Conservation (phyloP, 1,140 invertebrate species). For the Drosophila nebulosa region DNA sequence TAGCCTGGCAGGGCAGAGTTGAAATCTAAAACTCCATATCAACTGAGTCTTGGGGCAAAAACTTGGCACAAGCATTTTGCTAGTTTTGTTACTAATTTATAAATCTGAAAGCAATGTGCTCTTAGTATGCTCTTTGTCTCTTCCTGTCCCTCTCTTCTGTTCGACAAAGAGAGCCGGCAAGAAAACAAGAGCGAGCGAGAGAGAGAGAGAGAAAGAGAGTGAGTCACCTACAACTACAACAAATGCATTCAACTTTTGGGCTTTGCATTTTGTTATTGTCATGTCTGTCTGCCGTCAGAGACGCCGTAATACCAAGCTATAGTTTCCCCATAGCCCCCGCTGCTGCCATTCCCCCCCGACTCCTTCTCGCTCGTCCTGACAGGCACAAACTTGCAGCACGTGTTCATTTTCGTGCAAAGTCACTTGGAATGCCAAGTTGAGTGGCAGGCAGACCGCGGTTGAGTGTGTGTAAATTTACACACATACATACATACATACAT, state of each 20-base stretch:
- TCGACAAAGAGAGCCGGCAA: background rate
- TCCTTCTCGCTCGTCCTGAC: conserved; percentile 24
- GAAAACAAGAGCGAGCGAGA: no score
- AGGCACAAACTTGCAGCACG: conserved; percentile 54
- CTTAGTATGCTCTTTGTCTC: conserved; percentile 29
- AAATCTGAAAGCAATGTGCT: conserved; percentile 15
- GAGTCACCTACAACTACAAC: conserved; percentile 45
- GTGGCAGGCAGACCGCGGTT: conserved; percentile 3
- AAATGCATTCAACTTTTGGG: conserved; percentile 40
- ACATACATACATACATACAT: background rate
- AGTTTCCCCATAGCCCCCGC: background rate
- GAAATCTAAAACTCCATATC: conserved; percentile 21
- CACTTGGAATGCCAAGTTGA: conserved; percentile 54
- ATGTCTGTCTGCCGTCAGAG: conserved; percentile 38
- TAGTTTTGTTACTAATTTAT: conserved; percentile 8
- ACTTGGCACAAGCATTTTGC: background rate
- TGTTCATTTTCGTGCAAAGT: conserved; percentile 72
- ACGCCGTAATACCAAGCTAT: conserved; percentile 45
- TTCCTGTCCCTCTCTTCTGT: conserved; percentile 17
- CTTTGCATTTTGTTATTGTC: conserved; percentile 57
- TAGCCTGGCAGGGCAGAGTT: background rate
- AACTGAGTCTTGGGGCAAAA: conserved; percentile 39
- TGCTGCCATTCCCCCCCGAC: conserved; percentile 2
- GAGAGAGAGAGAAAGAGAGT: conserved; percentile 8
- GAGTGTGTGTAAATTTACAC: conserved; percentile 24